These are phyloP conservation scores for Steromphala cineraria DNA, from an alignment of 2,888 invertebrate genomes.

Conservation along the genomic window DNA sequence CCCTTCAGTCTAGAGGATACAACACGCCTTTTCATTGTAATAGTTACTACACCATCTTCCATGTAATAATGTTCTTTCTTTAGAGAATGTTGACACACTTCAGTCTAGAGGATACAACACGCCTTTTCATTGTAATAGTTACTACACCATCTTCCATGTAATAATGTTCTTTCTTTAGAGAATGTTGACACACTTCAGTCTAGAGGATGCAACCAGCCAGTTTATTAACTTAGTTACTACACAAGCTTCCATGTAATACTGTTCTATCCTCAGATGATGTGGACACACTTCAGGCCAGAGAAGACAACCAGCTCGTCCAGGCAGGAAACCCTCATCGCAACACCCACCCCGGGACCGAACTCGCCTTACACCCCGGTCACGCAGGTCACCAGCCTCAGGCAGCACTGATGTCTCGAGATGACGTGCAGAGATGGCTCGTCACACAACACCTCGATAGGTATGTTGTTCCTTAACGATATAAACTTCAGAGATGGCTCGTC, in stretches of 20 bases:
- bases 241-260: neutral
- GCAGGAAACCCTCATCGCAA: slow-evolving; percentile 28
- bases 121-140: too few relatives aligned
- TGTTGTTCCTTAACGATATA: neutral
- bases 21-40: too few relatives aligned
- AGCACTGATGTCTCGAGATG: slow-evolving; percentile 24
- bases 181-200: too few relatives aligned
- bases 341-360: slow-evolving; percentile 14
- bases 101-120: too few relatives aligned
- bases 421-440: slow-evolving; percentile 30
- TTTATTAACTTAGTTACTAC: neutral
- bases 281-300: slow-evolving; percentile 9
- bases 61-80: too few relatives aligned
- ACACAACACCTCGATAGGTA: slow-evolving; percentile 29
- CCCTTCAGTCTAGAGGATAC: too few relatives aligned
- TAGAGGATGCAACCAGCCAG: too few relatives aligned
- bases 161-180: too few relatives aligned
- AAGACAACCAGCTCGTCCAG: slow-evolving; percentile 6
- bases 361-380: neutral
- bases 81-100: too few relatives aligned
- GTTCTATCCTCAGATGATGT: slow-evolving; percentile 23
- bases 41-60: too few relatives aligned
- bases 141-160: too few relatives aligned
- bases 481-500: too few relatives aligned
- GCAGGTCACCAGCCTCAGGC: neutral